These are phyloP conservation scores for Burhinus bistriatus DNA, from an alignment of 2,113 vertebrate species.

Conservation along the genomic window DNA sequence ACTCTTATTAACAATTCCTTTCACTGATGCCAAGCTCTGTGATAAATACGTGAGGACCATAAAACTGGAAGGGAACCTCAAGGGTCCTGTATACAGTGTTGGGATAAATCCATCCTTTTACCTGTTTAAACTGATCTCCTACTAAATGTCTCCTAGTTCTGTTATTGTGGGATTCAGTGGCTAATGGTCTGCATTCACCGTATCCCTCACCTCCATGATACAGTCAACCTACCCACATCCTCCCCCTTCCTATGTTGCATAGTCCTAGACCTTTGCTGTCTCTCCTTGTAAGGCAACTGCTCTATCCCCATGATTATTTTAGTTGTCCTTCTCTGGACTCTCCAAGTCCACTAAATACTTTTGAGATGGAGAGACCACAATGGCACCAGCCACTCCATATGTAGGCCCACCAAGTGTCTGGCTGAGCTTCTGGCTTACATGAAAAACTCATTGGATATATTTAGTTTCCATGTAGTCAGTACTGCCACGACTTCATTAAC, in stretches of 20 bases:
- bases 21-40: background rate
- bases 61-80: background rate
- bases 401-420: background rate
- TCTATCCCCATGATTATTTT: background rate
- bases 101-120: background rate
- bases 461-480: background rate
- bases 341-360: background rate
- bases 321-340: background rate
- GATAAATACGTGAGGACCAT: background rate
- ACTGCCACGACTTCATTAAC: background rate
- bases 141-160: background rate
- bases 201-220: background rate
- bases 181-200: background rate
- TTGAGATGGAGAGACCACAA: background rate
- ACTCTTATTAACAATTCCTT: background rate
- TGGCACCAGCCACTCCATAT: background rate
- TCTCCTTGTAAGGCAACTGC: background rate
- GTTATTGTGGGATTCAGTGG: background rate
- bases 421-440: background rate
- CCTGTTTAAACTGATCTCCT: background rate
- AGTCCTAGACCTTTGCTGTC: background rate
- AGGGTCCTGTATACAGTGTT: background rate
- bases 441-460: background rate
- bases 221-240: background rate
- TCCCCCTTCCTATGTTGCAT: background rate